Conservation (phyloP, 2,888 invertebrate genomes). For the Caenorhabditis sp. region DNA sequence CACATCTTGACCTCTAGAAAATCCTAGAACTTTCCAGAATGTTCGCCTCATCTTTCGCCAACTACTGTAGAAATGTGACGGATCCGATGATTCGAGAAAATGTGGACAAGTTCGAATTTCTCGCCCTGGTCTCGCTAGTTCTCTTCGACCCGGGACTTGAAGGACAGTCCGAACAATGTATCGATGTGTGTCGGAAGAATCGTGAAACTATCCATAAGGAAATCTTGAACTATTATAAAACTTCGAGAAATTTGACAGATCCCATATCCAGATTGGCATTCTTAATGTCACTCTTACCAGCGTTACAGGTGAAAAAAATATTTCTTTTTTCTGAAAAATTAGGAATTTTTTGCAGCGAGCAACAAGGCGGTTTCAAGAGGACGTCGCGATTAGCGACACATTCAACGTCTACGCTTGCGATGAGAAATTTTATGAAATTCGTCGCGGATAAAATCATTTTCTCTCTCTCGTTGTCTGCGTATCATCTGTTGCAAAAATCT, state of each 20-base stretch:
- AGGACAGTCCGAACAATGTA: constrained; percentile 41
- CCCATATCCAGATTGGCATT: constrained; percentile 38
- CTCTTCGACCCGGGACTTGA: constrained; percentile 49
- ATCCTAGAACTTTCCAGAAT: not conserved
- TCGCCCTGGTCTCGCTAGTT: constrained; percentile 37
- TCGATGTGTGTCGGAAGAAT: constrained; percentile 16
- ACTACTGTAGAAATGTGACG: constrained; percentile 45
- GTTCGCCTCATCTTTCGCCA: constrained; percentile 28
- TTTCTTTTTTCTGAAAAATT: not conserved
- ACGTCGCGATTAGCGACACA: constrained; percentile 49
- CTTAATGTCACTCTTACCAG: constrained; percentile 40
- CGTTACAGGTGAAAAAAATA: constrained; percentile 27
- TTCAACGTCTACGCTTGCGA: constrained; percentile 50
- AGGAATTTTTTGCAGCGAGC: constrained; percentile 35
- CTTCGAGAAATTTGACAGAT: constrained; percentile 26
- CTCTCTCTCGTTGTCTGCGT: too few relatives aligned
- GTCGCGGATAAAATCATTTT: constrained; percentile 27
- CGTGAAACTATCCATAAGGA: constrained; percentile 39
- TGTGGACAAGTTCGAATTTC: constrained; percentile 44
- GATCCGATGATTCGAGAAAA: constrained; percentile 45
- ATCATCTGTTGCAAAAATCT: too few relatives aligned
- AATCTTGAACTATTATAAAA: constrained; percentile 39
- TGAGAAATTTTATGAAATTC: constrained; percentile 46
- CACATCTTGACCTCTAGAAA: not conserved
- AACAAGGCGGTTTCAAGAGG: constrained; percentile 51